These are phyloP conservation scores for Zoroaster sp. DNA, from an alignment of 53 echinoderm and acorn worm genomes.

Conservation along the genomic window DNA sequence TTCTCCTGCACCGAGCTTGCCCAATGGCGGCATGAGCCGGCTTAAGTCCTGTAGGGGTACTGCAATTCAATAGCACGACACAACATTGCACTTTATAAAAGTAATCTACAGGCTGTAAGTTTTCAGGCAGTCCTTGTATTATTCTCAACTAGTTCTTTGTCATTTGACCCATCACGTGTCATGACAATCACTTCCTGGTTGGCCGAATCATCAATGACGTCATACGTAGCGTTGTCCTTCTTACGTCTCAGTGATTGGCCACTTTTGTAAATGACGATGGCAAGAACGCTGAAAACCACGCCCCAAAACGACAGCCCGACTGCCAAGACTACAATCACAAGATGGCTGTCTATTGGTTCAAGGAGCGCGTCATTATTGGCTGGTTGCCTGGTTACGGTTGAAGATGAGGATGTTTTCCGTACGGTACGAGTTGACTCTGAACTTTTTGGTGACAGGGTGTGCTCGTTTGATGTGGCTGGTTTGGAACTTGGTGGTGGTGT, in stretches of 20 bases:
- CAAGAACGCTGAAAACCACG: conserved; percentile 12
- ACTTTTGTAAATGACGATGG: conserved; percentile 10
- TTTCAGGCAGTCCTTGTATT: too few species aligned
- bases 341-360: conserved; percentile 29
- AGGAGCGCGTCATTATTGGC: background rate
- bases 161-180: background rate
- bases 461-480: background rate
- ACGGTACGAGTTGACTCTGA: background rate
- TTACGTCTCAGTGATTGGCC: background rate
- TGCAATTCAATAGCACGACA: too few species aligned
- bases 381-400: background rate
- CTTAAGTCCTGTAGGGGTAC: too few species aligned
- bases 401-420: background rate
- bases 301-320: conserved; percentile 44
- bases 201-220: background rate
- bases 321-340: conserved; percentile 12
- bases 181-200: background rate
- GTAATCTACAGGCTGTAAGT: too few species aligned
- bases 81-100: too few species aligned
- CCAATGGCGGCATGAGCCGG: too few species aligned
- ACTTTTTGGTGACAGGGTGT: background rate
- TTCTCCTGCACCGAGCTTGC: too few species aligned
- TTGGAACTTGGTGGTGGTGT: background rate
- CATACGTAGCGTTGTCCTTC: conserved; percentile 1
- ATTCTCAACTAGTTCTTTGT: too few species aligned